These are phyloP conservation scores for Cotesia glomerata DNA, from an alignment of 1,140 invertebrate species.

Conservation along the genomic window DNA sequence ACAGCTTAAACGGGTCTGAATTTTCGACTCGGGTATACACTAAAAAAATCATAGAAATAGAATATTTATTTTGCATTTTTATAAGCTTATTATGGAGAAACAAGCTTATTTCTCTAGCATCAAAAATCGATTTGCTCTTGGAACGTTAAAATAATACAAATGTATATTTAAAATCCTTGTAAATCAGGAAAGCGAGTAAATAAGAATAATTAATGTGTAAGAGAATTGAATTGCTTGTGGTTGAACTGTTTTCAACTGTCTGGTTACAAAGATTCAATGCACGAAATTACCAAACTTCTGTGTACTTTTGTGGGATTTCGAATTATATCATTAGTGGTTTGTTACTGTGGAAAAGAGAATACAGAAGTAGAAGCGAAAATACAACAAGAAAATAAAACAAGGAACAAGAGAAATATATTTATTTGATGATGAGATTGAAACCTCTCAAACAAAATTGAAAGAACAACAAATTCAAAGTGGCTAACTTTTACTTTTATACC, in stretches of 20 bases:
- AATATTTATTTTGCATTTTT: no score
- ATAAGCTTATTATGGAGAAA: no score
- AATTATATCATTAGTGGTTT: not conserved
- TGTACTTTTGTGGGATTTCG: not conserved
- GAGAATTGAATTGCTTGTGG: not conserved
- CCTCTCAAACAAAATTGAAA: no score
- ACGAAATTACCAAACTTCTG: slow-evolving; percentile 4
- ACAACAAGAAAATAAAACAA: not conserved
- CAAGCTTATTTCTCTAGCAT: no score
- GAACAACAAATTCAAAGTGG: no score
- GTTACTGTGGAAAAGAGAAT: not conserved
- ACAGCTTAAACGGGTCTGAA: no score
- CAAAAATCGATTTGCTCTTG: no score
- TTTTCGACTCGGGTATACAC: no score
- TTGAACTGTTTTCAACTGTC: not conserved
- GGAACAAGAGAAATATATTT: not conserved
- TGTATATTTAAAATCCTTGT: not conserved
- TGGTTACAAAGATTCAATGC: not conserved
- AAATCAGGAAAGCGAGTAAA: not conserved
- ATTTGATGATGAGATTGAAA: no score
- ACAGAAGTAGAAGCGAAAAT: not conserved
- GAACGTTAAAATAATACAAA: not conserved
- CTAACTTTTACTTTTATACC: no score
- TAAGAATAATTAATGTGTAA: not conserved
- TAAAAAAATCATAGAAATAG: no score